phyloP scores from a whole-genome alignment of 2,113 vertebrate species.

The Indicator maculatus region DNA sequence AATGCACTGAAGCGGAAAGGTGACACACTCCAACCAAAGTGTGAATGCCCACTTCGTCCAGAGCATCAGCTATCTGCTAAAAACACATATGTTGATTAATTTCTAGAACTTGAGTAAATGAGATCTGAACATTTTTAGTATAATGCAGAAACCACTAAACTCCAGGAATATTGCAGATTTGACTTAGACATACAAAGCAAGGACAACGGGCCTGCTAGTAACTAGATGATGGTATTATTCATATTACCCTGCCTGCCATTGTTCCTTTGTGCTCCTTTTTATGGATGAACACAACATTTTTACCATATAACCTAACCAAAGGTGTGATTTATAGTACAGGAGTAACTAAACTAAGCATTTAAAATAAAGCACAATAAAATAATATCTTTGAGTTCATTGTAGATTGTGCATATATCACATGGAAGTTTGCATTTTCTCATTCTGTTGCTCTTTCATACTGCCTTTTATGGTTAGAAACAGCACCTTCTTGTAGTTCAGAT shows the following conservation, averaged over 20 bases:
- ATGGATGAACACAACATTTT: neutral
- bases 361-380: neutral
- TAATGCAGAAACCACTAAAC: neutral
- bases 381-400: neutral
- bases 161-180: neutral
- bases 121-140: neutral
- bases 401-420: neutral
- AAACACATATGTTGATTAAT: neutral
- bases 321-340: neutral
- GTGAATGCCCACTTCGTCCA: slow-evolving; percentile 49
- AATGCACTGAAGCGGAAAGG: slow-evolving; percentile 51
- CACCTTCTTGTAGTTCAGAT: neutral
- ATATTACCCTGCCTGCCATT: neutral
- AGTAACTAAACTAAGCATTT: neutral
- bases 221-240: neutral
- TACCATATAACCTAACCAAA: neutral
- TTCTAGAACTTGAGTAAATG: neutral
- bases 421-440: neutral
- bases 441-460: neutral
- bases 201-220: neutral
- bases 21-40: slow-evolving; percentile 43
- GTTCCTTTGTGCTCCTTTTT: neutral
- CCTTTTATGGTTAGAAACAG: neutral
- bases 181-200: neutral
- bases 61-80: slow-evolving; percentile 17